A percentile compares a stretch with the other conserved stretches of the same genome.
These are phyloP conservation scores for Bolinopsis microptera DNA, from an alignment of 37 sponge, comb jelly and placozoan species.

Conservation along the genomic window DNA sequence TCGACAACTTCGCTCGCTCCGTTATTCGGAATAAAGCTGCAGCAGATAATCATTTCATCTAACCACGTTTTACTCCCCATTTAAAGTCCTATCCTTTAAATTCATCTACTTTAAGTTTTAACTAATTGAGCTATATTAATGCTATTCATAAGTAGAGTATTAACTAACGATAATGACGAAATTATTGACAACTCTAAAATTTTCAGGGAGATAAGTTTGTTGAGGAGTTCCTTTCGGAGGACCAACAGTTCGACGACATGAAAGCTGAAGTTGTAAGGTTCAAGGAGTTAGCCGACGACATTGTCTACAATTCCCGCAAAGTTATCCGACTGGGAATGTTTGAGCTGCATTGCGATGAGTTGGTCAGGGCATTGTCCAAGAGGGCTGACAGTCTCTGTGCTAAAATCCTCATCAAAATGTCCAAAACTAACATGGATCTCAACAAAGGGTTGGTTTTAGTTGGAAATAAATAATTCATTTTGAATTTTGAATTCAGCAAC, in stretches of 20 bases:
- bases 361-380: slow-evolving; percentile 78
- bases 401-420: slow-evolving; percentile 81
- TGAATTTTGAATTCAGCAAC: too few species aligned
- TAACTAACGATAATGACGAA: too few species aligned
- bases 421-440: slow-evolving; percentile 78
- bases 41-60: too few species aligned
- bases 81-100: too few species aligned
- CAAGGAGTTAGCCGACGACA: slow-evolving; percentile 72
- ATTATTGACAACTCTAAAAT: neutral
- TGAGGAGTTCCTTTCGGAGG: slow-evolving; percentile 81
- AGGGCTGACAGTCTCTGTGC: slow-evolving; percentile 75
- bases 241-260: slow-evolving; percentile 79
- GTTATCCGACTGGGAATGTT: slow-evolving; percentile 84
- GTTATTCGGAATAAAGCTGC: neutral
- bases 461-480: neutral
- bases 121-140: too few species aligned
- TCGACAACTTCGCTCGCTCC: neutral
- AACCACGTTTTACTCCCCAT: too few species aligned
- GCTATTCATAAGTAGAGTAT: too few species aligned
- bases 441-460: slow-evolving; percentile 81
- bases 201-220: slow-evolving; percentile 79
- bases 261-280: slow-evolving; percentile 72
- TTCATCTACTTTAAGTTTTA: too few species aligned
- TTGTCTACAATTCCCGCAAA: slow-evolving; percentile 74
- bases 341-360: slow-evolving; percentile 89